Base-by-base conservation (phyloP, 1,140 invertebrate species). In the Ips nitidus region DNA sequence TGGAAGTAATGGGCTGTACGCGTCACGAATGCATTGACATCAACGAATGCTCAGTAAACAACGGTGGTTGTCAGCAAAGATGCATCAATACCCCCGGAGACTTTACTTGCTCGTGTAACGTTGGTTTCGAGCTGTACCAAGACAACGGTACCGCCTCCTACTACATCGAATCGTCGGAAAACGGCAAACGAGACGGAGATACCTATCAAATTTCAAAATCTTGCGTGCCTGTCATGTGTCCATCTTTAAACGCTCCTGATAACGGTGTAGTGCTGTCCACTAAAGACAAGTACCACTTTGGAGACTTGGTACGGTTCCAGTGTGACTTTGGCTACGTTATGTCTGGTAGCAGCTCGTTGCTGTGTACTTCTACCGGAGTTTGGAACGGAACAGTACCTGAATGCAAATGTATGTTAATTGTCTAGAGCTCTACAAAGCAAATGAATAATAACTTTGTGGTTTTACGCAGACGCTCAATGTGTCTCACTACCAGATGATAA, bases 301-400 rank as follows among this genome's bases (percentile, higher is more conserved):
- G 94, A 1, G 95, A 98, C 80, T 82, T 93, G 42, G 90, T 97
- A 0, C 89, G 86, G 67, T 98, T 98, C 85, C 92, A 95, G 77
- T 99, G 97, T 81, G 88, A 97, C 75, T 97, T 98, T 81, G 97
- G 97, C 7, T 97, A 94, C 79, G 90, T 97, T 3, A 90, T 98
- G 85, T 87, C 89, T 72, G 96, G 96, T 57, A 89, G 90, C 55
- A 86, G 91, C 1, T 88, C 90, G 39, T 82, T 98, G 2, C 83
- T 93, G 50, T 99, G 97, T 81, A 92, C 91, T 3, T 94, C 94
- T 43, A 90, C 88, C 82, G 97, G 96, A 58, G 86, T 86, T 43
- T 99, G 97, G 97, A 98, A 98, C 82, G 94, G 94, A 75, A 91
- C 93, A 36, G 87, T 91, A 42, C 97, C 97, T 2, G 90, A 93